Percentiles rank a stretch among this genome's conserved stretches.
phyloP scores from a whole-genome alignment of 1,140 invertebrate species.

The Solenopsis fugax region DNA sequence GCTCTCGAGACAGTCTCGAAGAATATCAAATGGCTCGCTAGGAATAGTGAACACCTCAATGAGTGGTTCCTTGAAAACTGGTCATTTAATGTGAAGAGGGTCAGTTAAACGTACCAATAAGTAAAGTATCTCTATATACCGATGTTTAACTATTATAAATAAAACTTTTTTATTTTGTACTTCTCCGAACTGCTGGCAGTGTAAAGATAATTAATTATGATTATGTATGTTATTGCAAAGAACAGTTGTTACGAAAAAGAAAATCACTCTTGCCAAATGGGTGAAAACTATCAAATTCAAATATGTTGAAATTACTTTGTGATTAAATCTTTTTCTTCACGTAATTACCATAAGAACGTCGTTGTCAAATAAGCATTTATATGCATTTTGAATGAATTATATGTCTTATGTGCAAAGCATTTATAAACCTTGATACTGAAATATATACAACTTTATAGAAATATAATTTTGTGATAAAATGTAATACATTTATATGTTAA shows the following conservation, averaged over 20 bases:
- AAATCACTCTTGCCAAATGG: neutral
- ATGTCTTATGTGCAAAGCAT: slow-evolving; percentile 7
- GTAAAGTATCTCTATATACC: neutral
- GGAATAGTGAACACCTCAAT: slow-evolving; percentile 80
- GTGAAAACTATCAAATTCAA: neutral
- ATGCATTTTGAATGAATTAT: neutral
- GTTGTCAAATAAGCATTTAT: neutral
- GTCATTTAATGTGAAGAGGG: neutral
- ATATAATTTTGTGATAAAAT: slow-evolving; percentile 28
- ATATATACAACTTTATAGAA: slow-evolving; percentile 44
- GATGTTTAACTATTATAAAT: neutral
- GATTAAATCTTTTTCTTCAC: neutral
- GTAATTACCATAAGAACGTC: neutral
- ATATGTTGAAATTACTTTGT: neutral
- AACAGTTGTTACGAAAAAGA: neutral
- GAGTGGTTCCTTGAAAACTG: neutral
- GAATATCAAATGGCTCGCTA: slow-evolving; percentile 93
- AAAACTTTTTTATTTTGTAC: neutral
- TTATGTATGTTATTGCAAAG: neutral
- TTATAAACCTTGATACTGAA: slow-evolving; percentile 41
- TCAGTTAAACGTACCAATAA: neutral
- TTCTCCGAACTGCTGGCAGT: neutral
- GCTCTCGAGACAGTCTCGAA: slow-evolving; percentile 92
- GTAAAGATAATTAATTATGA: neutral
- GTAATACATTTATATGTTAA: neutral